Evolutionary conservation across 2,113 vertebrate genomes (phyloP).

Genomic region (Bufo gargarizans): DNA sequence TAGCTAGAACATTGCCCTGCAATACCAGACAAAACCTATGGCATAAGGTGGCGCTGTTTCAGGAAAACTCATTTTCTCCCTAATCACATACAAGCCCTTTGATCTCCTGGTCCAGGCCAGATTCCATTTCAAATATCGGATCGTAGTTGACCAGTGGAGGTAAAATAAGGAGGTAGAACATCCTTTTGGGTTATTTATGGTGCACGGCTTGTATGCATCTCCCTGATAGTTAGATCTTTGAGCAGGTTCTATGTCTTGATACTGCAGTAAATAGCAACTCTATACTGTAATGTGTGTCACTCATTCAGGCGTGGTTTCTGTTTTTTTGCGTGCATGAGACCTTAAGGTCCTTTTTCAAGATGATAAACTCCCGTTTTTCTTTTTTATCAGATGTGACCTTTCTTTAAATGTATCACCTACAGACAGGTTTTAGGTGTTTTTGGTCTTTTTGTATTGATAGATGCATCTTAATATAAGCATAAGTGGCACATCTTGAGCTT

Average conservation of each 20-base stretch:
- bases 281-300: conserved; percentile 24
- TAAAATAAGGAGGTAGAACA: neutral
- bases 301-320: neutral
- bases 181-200: neutral
- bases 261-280: conserved; percentile 20
- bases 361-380: no score
- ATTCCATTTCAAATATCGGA: neutral
- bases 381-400: no score
- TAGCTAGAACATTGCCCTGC: neutral
- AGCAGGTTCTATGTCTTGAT: neutral
- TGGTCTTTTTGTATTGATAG: no score
- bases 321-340: no score
- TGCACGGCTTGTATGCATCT: neutral
- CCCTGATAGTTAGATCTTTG: neutral
- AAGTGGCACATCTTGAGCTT: no score
- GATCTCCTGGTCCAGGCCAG: neutral
- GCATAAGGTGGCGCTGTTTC: neutral
- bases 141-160: neutral
- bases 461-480: no score
- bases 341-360: no score
- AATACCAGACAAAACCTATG: neutral
- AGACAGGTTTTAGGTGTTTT: no score
- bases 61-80: neutral
- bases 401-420: no score
- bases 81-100: neutral